Percentiles rank a stretch among this genome's conserved stretches.
These are phyloP conservation scores for Lochmaea crataegi DNA, from an alignment of 2,888 invertebrate species.

Conservation along the genomic window DNA sequence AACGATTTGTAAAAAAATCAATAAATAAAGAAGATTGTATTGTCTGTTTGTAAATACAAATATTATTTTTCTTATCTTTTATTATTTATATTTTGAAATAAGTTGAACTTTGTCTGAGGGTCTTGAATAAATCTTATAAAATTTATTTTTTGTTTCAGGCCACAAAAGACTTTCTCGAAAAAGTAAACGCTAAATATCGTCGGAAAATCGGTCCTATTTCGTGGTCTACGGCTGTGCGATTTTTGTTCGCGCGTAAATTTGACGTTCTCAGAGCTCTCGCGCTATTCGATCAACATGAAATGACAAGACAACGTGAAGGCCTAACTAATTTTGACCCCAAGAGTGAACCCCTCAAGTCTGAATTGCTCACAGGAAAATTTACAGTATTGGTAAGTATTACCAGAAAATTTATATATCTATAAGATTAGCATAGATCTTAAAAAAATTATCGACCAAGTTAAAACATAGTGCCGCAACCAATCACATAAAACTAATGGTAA, in stretches of 20 bases:
- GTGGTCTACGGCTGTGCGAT: conserved; percentile 92
- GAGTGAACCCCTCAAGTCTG: conserved; percentile 84
- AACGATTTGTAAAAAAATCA: too few species aligned
- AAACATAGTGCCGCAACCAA: too few species aligned
- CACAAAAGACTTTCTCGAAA: conserved; percentile 83
- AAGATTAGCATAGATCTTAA: too few species aligned
- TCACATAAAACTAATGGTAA: too few species aligned
- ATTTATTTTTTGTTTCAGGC: conserved; percentile 71
- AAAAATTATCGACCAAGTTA: too few species aligned
- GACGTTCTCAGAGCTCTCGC: conserved; percentile 90
- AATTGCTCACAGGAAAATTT: conserved; percentile 94
- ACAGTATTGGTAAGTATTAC: conserved; percentile 84
- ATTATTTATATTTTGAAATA: background rate
- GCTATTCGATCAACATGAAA: conserved; percentile 93
- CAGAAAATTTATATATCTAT: too few species aligned
- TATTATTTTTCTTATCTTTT: background rate
- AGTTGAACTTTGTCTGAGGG: background rate
- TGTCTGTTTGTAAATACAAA: too few species aligned
- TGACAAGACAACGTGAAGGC: conserved; percentile 87
- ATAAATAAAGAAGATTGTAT: too few species aligned
- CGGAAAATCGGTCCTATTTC: conserved; percentile 72
- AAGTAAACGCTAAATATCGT: conserved; percentile 74
- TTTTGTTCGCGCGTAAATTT: conserved; percentile 93
- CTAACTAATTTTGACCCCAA: conserved; percentile 85
- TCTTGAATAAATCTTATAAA: background rate